These are phyloP conservation scores for Nixonia krombeini DNA, from an alignment of 1,140 invertebrate genomes.

Conservation along the genomic window DNA sequence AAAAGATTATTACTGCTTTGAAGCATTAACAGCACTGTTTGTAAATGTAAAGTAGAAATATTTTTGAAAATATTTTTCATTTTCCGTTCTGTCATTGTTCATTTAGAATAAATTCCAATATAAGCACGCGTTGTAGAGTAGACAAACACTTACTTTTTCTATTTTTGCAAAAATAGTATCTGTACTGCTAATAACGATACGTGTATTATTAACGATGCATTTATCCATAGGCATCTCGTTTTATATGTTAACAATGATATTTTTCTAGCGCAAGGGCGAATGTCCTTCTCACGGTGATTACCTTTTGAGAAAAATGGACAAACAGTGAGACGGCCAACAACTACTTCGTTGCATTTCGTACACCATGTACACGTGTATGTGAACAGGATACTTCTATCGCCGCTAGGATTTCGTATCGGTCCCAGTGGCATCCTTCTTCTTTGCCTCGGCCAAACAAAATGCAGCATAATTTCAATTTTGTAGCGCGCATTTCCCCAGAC, in stretches of 20 bases:
- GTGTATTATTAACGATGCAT: background rate
- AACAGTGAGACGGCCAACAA: too few species aligned
- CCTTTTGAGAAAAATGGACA: too few species aligned
- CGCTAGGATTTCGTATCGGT: conserved; percentile 15
- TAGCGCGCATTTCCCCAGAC: conserved; percentile 24
- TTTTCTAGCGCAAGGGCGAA: too few species aligned
- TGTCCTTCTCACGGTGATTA: too few species aligned
- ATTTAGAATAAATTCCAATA: too few species aligned
- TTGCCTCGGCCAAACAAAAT: conserved; percentile 21
- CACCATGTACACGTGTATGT: conserved; percentile 2
- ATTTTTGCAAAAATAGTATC: background rate
- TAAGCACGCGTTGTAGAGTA: too few species aligned
- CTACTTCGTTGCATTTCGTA: background rate
- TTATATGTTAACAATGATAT: background rate
- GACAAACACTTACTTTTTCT: too few species aligned
- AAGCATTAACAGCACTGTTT: too few species aligned
- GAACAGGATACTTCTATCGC: background rate
- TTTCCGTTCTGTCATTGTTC: background rate
- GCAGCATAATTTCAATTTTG: conserved; percentile 25
- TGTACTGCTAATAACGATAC: too few species aligned
- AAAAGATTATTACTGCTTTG: too few species aligned
- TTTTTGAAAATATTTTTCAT: too few species aligned
- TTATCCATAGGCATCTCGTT: background rate
- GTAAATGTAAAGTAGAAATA: too few species aligned
- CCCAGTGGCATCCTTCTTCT: conserved; percentile 11